Evolutionary conservation across 2,888 invertebrate species (phyloP).

Genomic region (Hyles lineata): DNA sequence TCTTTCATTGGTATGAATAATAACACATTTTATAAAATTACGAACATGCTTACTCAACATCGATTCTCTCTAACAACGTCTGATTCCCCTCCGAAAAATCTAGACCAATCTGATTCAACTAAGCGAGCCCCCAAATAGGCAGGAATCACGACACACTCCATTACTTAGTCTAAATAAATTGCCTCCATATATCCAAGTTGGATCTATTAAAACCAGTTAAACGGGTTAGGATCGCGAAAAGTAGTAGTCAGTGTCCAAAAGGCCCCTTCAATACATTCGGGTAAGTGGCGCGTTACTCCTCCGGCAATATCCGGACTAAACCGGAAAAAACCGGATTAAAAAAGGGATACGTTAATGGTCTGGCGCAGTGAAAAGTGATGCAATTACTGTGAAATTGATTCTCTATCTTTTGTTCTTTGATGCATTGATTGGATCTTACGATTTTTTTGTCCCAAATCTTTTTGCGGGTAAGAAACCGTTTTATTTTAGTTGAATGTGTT

Average conservation of each 20-base stretch:
- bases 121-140: slow-evolving; percentile 15
- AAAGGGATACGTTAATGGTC: slow-evolving; percentile 75
- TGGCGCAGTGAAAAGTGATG: slow-evolving; percentile 73
- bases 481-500: background rate
- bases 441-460: slow-evolving; percentile 9
- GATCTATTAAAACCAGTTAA: slow-evolving; percentile 74
- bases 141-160: slow-evolving; percentile 21
- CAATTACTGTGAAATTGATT: slow-evolving; percentile 74
- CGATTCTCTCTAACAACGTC: background rate
- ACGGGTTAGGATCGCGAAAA: slow-evolving; percentile 71
- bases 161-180: slow-evolving; percentile 52
- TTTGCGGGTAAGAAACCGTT: background rate
- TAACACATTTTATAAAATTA: too few species aligned
- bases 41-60: too few species aligned
- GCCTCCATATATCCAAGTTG: slow-evolving; percentile 59
- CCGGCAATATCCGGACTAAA: slow-evolving; percentile 73
- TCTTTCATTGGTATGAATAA: too few species aligned
- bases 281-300: slow-evolving; percentile 76
- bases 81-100: background rate
- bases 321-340: slow-evolving; percentile 76
- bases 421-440: slow-evolving; percentile 50
- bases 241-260: slow-evolving; percentile 71
- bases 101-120: slow-evolving; percentile 6
- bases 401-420: slow-evolving; percentile 67
- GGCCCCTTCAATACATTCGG: slow-evolving; percentile 73